Percentiles rank a stretch among this genome's conserved stretches.
Conservation (phyloP, 2,888 invertebrate species). For the Carterocephalus palaemon region DNA sequence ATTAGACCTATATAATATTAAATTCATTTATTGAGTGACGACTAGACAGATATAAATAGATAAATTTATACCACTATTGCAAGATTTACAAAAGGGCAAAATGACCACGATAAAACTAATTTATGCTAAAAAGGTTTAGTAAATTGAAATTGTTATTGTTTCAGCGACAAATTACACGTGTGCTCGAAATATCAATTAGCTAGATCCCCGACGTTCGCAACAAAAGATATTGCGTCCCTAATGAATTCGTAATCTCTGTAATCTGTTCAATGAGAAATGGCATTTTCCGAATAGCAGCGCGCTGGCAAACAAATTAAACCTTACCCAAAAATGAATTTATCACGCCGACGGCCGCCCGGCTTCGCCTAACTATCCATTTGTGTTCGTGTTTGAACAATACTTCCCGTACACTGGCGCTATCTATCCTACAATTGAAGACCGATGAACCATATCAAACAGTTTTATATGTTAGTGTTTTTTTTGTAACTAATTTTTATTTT, state of each 20-base stretch:
- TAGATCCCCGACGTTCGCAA: constrained; percentile 46
- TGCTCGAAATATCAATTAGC: constrained; percentile 72
- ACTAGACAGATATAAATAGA: neutral
- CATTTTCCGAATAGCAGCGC: constrained; percentile 62
- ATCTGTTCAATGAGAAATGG: constrained; percentile 78
- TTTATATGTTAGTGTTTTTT: constrained; percentile 4
- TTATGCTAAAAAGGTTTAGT: neutral
- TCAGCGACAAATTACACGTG: constrained; percentile 52
- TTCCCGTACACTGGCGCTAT: constrained; percentile 22
- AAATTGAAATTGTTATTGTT: constrained; percentile 27
- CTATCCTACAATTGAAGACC: constrained; percentile 6
- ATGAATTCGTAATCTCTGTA: constrained; percentile 77
- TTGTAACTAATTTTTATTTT: no score
- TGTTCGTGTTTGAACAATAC: constrained; percentile 35
- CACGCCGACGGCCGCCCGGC: constrained; percentile 47
- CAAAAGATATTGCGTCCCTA: constrained; percentile 71
- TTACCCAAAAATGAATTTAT: constrained; percentile 77
- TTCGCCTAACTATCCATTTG: constrained; percentile 57
- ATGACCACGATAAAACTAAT: neutral
- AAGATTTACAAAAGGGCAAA: neutral
- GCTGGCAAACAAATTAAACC: constrained; percentile 74
- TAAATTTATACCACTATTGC: neutral
- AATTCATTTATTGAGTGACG: no score
- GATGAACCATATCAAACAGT: constrained; percentile 2
- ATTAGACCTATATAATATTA: no score